Evolutionary conservation across 2,888 invertebrate genomes (phyloP).

Genomic region (Hirtodrosophila cameraria): DNA sequence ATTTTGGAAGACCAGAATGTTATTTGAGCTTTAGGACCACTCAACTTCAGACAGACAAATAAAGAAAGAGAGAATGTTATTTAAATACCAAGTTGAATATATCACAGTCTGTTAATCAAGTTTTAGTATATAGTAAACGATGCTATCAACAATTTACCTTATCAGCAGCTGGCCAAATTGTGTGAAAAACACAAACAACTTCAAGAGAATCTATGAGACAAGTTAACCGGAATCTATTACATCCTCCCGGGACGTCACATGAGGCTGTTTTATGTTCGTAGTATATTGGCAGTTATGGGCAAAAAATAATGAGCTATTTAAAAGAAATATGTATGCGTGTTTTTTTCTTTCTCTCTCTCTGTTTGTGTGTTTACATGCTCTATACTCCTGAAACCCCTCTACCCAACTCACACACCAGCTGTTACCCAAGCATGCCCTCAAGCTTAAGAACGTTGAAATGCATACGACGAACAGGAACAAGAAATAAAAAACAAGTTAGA

Average conservation of each 20-base stretch:
- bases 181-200: too few relatives aligned
- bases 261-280: conserved; percentile 8
- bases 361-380: neutral
- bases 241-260: neutral
- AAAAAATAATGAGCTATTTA: conserved; percentile 70
- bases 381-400: too few relatives aligned
- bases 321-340: conserved; percentile 49
- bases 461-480: conserved; percentile 11
- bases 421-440: conserved; percentile 6
- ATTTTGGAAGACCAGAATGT: too few relatives aligned
- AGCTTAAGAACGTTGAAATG: conserved; percentile 24
- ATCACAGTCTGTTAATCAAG: conserved; percentile 23
- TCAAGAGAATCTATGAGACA: neutral
- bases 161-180: neutral
- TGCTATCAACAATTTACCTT: conserved; percentile 9
- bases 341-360: neutral
- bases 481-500: conserved; percentile 2
- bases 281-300: conserved; percentile 42
- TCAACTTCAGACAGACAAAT: conserved; percentile 2
- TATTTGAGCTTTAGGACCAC: too few relatives aligned
- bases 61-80: conserved; percentile 22
- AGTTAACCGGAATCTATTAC: neutral
- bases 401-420: too few relatives aligned
- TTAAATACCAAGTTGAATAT: conserved; percentile 32
- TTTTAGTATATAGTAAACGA: conserved; percentile 10